Conservation (phyloP, 2,888 invertebrate species). For the Ornithoptera alexandrae region DNA sequence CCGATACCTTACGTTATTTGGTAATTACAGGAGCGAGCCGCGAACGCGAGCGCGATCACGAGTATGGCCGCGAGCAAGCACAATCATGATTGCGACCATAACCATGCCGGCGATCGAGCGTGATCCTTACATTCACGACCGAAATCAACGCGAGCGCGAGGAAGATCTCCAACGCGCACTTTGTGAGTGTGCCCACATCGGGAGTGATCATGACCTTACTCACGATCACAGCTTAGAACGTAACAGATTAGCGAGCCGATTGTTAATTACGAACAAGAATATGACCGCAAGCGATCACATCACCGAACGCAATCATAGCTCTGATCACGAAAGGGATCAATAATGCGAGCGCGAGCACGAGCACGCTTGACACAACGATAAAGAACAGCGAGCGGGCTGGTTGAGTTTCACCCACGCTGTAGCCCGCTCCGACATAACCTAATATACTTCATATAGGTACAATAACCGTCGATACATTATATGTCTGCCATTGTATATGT, state of each 20-base stretch:
- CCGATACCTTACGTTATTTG: conserved; percentile 57
- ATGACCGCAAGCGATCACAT: conserved; percentile 30
- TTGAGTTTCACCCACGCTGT: conserved; percentile 33
- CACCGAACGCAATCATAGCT: conserved; percentile 17
- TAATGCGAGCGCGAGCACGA: conserved; percentile 20
- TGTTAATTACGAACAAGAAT: conserved; percentile 14
- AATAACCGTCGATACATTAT: conserved; percentile 51
- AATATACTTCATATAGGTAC: conserved; percentile 42
- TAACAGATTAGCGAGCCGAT: neutral
- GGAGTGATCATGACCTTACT: neutral
- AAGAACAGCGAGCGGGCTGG: conserved; percentile 27
- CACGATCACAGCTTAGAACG: conserved; percentile 3
- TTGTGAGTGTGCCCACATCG: too few relatives aligned
- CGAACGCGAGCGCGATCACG: conserved; percentile 30
- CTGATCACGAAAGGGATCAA: conserved; percentile 25
- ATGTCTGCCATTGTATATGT: conserved; percentile 65
- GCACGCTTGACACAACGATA: conserved; percentile 29
- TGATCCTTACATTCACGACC: neutral
- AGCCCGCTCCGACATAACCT: conserved; percentile 35
- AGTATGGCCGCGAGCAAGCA: conserved; percentile 25
- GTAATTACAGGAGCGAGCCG: conserved; percentile 42
- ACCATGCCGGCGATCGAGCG: conserved; percentile 3
- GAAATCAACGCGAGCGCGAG: conserved; percentile 4
- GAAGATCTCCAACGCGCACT: neutral
- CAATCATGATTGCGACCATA: conserved; percentile 17